Evolutionary conservation across 35 echinoderm and acorn worm species (phyloP).

Genomic region (Ptychodera flava): DNA sequence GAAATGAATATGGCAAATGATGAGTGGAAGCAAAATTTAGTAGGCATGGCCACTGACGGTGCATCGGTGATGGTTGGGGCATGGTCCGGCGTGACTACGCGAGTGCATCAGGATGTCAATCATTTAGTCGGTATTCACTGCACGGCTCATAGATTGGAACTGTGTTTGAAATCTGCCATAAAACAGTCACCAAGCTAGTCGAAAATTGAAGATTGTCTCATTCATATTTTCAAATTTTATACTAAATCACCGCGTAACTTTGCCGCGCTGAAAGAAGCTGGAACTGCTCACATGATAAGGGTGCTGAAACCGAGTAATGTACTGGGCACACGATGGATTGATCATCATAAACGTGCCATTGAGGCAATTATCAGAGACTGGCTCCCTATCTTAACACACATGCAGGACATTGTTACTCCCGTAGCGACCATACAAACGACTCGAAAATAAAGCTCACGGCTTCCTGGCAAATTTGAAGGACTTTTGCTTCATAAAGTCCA

Average conservation of each 20-base stretch:
- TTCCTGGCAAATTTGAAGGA: not conserved
- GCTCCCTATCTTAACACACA: not conserved
- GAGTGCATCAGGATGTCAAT: conserved; percentile 20
- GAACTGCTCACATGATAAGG: not conserved
- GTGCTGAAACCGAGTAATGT: not conserved
- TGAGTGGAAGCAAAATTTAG: conserved; percentile 7
- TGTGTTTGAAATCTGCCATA: not conserved
- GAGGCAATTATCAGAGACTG: not conserved
- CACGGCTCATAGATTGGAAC: conserved; percentile 27
- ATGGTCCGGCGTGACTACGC: conserved; percentile 17
- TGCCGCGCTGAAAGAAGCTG: not conserved
- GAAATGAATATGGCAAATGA: not conserved
- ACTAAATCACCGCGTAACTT: not conserved
- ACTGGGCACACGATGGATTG: not conserved
- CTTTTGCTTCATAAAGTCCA: not conserved
- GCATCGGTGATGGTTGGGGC: conserved; percentile 37
- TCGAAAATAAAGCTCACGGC: not conserved
- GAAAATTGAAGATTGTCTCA: not conserved
- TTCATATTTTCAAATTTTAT: not conserved
- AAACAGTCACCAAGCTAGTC: not conserved
- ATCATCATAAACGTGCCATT: not conserved
- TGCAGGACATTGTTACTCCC: not conserved
- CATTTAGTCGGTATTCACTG: conserved; percentile 32
- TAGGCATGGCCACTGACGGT: conserved; percentile 28
- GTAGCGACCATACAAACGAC: not conserved